A percentile compares a stretch with the other conserved stretches of the same genome.
Evolutionary conservation across 2,797 vertebrate species (phyloP).

Genomic region (Telmatherina bonti): DNA sequence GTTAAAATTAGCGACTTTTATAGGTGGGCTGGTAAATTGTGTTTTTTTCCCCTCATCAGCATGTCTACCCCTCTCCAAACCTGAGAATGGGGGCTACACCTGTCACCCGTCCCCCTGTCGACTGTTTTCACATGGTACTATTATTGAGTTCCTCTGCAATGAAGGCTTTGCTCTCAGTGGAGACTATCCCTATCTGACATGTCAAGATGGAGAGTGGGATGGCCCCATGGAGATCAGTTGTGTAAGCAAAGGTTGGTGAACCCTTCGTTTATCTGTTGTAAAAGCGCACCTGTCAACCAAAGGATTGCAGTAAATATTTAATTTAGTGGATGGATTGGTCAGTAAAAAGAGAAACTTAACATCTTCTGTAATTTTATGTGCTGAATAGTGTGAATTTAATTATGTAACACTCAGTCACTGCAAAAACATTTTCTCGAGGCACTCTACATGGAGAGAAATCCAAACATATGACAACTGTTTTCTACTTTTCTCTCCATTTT

Average conservation of each 20-base stretch:
- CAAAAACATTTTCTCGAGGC: background rate
- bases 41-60: slow-evolving; percentile 73
- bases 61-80: slow-evolving; percentile 90
- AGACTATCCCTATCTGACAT: slow-evolving; percentile 95
- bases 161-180: slow-evolving; percentile 93
- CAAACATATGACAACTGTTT: background rate
- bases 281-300: background rate
- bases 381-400: background rate
- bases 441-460: background rate
- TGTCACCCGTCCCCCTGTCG: slow-evolving; percentile 93
- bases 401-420: background rate
- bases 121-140: slow-evolving; percentile 88
- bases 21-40: background rate
- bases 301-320: background rate
- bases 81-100: slow-evolving; percentile 93
- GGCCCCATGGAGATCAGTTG: slow-evolving; percentile 93
- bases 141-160: slow-evolving; percentile 94
- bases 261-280: background rate
- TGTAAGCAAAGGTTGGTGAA: slow-evolving; percentile 87
- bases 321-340: background rate
- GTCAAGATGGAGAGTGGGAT: slow-evolving; percentile 94
- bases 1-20: background rate
- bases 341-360: too few species aligned
- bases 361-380: background rate
- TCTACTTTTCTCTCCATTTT: background rate